Evolutionary conservation across 2,113 vertebrate species (phyloP).

Genomic region (Poeciliopsis retropinna): DNA sequence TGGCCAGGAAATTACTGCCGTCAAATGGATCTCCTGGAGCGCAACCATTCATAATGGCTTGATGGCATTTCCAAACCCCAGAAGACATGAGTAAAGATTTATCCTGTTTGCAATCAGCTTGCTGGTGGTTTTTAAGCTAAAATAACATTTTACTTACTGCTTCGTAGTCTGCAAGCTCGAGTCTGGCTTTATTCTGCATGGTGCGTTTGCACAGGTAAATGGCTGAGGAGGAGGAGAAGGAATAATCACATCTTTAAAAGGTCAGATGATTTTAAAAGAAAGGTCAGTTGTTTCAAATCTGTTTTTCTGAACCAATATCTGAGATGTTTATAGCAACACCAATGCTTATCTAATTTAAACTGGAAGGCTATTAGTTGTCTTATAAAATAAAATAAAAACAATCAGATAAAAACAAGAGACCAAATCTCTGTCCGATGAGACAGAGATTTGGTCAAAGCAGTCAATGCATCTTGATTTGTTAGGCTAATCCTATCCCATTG

Average conservation of each 20-base stretch:
- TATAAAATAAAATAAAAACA: not conserved
- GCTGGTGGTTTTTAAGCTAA: not conserved
- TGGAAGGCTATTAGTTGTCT: conserved; percentile 7
- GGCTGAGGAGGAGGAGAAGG: conserved; percentile 75
- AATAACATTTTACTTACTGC: conserved; percentile 85
- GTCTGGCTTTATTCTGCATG: conserved; percentile 97
- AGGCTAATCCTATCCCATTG: conserved; percentile 41
- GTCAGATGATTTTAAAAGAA: not conserved
- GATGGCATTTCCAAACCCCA: conserved; percentile 2
- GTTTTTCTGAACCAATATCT: conserved; percentile 11
- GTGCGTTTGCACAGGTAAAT: conserved; percentile 98
- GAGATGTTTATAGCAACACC: conserved; percentile 45
- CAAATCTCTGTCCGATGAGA: conserved; percentile 30
- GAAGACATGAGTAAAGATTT: conserved; percentile 22
- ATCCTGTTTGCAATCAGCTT: conserved; percentile 18
- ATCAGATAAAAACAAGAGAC: too few relatives aligned
- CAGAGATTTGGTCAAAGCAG: conserved; percentile 16
- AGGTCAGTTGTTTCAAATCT: conserved; percentile 1
- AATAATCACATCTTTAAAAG: conserved; percentile 30
- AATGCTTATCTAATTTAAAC: conserved; percentile 33
- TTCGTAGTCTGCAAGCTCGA: conserved; percentile 96
- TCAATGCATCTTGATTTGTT: conserved; percentile 33
- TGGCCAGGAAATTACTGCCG: conserved; percentile 11
- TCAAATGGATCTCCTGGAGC: not conserved
- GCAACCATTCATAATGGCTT: conserved; percentile 34